A percentile compares a stretch with the other conserved stretches of the same genome.
Conservation (phyloP, 2,113 vertebrate species). For the Fulica atra region DNA sequence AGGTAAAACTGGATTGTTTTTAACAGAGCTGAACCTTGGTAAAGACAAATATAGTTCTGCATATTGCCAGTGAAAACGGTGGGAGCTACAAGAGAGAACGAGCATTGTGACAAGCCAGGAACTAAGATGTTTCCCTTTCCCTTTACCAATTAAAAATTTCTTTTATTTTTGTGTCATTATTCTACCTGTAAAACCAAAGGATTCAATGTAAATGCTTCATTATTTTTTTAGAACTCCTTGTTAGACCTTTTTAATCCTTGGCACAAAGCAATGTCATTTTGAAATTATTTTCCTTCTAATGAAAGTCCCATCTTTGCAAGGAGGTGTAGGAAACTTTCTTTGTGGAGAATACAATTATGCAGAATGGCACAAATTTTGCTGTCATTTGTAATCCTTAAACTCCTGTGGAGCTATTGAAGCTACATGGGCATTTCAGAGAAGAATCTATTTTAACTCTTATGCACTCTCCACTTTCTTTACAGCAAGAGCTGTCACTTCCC, state of each 20-base stretch:
- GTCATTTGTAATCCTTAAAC: constrained; percentile 60
- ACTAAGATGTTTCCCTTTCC: not conserved
- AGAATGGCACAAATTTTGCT: constrained; percentile 64
- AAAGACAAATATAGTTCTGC: not conserved
- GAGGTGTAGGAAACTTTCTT: constrained; percentile 36
- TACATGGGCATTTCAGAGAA: constrained; percentile 45
- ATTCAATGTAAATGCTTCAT: constrained; percentile 35
- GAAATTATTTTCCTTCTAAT: constrained; percentile 55
- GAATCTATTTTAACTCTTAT: constrained; percentile 48
- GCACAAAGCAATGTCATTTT: constrained; percentile 29
- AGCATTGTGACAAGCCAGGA: not conserved
- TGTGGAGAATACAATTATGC: constrained; percentile 46
- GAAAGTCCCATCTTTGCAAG: constrained; percentile 8
- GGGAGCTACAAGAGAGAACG: not conserved
- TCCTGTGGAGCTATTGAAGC: constrained; percentile 50
- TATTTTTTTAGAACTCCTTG: constrained; percentile 48
- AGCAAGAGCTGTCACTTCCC: constrained; percentile 63
- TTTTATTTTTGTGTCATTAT: constrained; percentile 38
- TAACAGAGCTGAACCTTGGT: not conserved
- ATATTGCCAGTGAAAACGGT: not conserved
- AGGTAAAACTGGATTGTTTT: not conserved
- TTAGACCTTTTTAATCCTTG: constrained; percentile 61
- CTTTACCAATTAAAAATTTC: constrained; percentile 53
- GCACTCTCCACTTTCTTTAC: constrained; percentile 11
- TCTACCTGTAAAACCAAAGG: constrained; percentile 54